phyloP scores from a whole-genome alignment of 2,888 invertebrate species.

The Cantharis lateralis region DNA sequence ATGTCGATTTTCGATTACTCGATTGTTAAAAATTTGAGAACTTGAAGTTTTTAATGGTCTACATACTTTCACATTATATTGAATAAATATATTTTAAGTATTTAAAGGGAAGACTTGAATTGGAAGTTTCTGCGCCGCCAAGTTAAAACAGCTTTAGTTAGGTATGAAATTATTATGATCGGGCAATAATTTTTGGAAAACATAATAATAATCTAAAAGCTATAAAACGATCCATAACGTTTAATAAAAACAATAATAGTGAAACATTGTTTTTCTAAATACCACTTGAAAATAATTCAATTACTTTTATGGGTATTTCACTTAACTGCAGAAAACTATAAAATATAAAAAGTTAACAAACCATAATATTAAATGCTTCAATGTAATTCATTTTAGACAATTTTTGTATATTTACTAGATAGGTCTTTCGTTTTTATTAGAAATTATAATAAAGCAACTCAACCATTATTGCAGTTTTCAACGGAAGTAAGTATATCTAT shows the following conservation, averaged over 20 bases:
- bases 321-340: background rate
- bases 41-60: constrained; percentile 4
- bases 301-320: background rate
- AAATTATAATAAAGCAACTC: background rate
- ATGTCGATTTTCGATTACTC: constrained; percentile 14
- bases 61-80: background rate
- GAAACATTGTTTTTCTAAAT: background rate
- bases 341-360: background rate
- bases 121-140: no score
- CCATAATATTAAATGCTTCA: background rate
- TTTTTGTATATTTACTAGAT: background rate
- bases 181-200: background rate
- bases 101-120: background rate
- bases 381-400: background rate
- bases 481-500: background rate
- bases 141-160: background rate
- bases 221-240: background rate
- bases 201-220: background rate
- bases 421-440: background rate
- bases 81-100: background rate
- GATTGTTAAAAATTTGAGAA: constrained; percentile 6
- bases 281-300: background rate
- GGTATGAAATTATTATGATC: background rate
- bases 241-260: background rate
- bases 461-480: background rate